Conservation (phyloP, 2,888 invertebrate genomes). For the Lithophane leautieri region DNA sequence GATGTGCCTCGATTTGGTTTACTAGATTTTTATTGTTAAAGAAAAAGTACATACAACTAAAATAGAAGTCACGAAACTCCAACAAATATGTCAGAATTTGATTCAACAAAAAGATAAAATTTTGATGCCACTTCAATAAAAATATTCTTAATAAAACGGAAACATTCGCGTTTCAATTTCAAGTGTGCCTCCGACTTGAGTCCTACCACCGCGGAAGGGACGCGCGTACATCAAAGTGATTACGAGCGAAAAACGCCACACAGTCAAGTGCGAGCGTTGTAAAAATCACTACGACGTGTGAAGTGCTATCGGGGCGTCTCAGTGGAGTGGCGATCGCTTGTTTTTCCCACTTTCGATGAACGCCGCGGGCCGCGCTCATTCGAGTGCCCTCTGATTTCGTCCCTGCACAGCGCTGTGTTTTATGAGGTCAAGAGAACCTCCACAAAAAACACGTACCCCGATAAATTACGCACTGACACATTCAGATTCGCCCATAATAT, state of each 20-base stretch:
- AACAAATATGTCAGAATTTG: constrained; percentile 19
- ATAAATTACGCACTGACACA: constrained; percentile 90
- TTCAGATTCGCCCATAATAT: constrained; percentile 89
- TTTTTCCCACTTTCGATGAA: constrained; percentile 89
- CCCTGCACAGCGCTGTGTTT: constrained; percentile 86
- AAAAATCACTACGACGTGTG: constrained; percentile 90
- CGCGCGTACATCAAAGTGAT: constrained; percentile 86
- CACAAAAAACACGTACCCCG: constrained; percentile 88
- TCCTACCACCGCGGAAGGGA: constrained; percentile 62
- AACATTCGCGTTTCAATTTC: constrained; percentile 64
- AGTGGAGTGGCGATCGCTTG: constrained; percentile 89
- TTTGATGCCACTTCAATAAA: constrained; percentile 36
- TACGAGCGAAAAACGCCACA: constrained; percentile 85
- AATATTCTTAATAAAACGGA: constrained; percentile 54
- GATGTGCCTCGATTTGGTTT: neutral
- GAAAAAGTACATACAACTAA: neutral
- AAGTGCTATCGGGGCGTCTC: constrained; percentile 88
- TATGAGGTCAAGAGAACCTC: constrained; percentile 89
- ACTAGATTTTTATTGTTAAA: neutral
- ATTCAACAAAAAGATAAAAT: constrained; percentile 27
- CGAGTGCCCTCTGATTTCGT: constrained; percentile 85
- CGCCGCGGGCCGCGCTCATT: constrained; percentile 81
- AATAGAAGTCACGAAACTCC: neutral
- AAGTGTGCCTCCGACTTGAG: constrained; percentile 64
- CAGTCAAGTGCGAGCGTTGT: constrained; percentile 86